These are phyloP conservation scores for Drosophila suzukii DNA, from an alignment of 1,140 invertebrate species.

Conservation along the genomic window DNA sequence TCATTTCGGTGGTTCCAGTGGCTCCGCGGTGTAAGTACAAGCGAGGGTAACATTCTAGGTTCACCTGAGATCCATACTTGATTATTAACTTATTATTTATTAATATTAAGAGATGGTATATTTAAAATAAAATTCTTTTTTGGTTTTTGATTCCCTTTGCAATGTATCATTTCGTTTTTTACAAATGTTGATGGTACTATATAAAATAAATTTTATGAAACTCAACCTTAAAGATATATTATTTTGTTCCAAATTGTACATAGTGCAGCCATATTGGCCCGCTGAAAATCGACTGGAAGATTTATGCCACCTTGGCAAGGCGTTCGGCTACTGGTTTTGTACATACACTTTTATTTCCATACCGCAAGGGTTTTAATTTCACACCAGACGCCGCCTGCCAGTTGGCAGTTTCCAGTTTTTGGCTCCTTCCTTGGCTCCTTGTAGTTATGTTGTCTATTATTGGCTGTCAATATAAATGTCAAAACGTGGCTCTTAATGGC, in stretches of 20 bases:
- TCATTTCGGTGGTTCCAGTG: conserved; percentile 65
- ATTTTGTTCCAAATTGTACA: not conserved
- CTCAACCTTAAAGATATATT: not conserved
- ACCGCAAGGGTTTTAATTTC: conserved; percentile 73
- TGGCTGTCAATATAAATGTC: conserved; percentile 84
- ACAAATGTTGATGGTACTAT: too few species aligned
- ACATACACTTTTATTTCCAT: conserved; percentile 46
- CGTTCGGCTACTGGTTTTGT: conserved; percentile 73
- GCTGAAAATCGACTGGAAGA: conserved; percentile 68
- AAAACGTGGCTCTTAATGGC: conserved; percentile 70
- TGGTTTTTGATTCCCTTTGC: too few species aligned
- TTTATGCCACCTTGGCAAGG: conserved; percentile 60
- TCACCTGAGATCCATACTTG: not conserved
- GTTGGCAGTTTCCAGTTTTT: conserved; percentile 30
- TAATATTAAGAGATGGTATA: not conserved
- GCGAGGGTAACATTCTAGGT: not conserved
- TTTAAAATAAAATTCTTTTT: not conserved
- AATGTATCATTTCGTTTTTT: too few species aligned
- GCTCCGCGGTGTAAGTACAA: conserved; percentile 3
- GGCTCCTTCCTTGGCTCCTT: conserved; percentile 18
- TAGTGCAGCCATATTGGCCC: conserved; percentile 9
- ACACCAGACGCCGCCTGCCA: conserved; percentile 50
- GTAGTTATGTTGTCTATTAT: conserved; percentile 83
- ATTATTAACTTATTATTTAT: too few species aligned
- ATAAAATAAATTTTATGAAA: not conserved